Evolutionary conservation across 2,797 vertebrate genomes (phyloP), one percentile per base, ranked within the genome.

Genomic region (Sebastolobus alascanus): DNA sequence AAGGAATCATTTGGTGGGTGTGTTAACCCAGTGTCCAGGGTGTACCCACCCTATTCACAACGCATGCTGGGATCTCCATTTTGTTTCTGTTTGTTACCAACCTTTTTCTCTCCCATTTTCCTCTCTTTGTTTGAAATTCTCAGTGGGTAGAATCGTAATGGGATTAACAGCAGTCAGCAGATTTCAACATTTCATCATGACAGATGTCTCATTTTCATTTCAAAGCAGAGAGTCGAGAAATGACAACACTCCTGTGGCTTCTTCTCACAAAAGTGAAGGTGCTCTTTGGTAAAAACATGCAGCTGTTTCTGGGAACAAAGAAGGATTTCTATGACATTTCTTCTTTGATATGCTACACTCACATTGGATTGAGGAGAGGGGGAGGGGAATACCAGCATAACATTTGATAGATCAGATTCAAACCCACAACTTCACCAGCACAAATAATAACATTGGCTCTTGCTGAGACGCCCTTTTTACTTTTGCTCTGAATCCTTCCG

Each of bases 171-270:
- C 65, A 69, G 43, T 77, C 63, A 18, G 31, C 33, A n/a, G 16
- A 73, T 75, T 85, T 65, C 64, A 68, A 13, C 14, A 29, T 75
- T 73, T 87, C 27, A 54, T 46, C n/a, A 3, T 31, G 83, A 68
- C 68, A 14, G 59, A 80, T 83, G 82, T 75, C 55, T 80, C 43
- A 50, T 83, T 86, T 83, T 82, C 65, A 86, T 66, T 77, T 83
- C 54, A 74, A 73, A 79, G 60, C 40, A 11, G 22, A 60, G 56
- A 69, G 4, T 7, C 18, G 35, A 33, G 35, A 69, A 16, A 27
- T 78, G 54, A 70, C 77, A 66, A 56, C 59, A 12, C 70, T 67
- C 35, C 11, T 2, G 65, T 18, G 43, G 37, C 29, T 82, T 27
- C 29, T 82, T 27, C 43, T 55, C 22, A 6, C 22, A 33, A 27